Base-by-base conservation (phyloP, 2,113 vertebrate species). In the Merops nubicus region DNA sequence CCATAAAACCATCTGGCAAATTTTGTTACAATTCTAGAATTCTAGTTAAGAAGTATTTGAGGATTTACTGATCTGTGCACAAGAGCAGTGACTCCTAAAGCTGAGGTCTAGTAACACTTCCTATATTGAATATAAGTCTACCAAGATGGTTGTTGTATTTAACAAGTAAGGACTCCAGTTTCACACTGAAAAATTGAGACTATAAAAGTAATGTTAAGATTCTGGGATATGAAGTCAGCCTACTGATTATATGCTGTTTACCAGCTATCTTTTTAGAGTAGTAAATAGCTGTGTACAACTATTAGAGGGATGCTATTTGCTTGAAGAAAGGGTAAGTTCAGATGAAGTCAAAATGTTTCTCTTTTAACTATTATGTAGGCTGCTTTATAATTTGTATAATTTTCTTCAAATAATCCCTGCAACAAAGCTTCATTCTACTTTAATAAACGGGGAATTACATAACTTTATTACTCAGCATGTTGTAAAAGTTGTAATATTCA, bases 61-160 rank as follows among this genome's bases (percentile, higher is more conserved):
- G 25, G 23, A 53, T 76, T 43, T 86, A 40, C 14, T 76, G 16
- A 9, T 14, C 12, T 0, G 0, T 64, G 12, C 23, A 64, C 0
- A 0, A 74, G 8, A 79, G 4, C 11, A 50, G 10, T 0, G 4
- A 3, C 22, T 51, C 19, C 40, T 73, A 10, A 72, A 80, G 4
- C 1, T 51, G 36, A 83, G 11, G 6, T 53, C 14, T 36, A 36
- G 9, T 43, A 12, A 48, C 9, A 20, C 10, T 68, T 88, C 5
- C 11, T 33, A 0, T 43, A 57, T 6, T 33, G 25, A 29, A 69
- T 67, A 23, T 6, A 8, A 33, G 6, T 47, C 48, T 88, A 18
- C 5, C 6, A 43, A n/a, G 19, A 1, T 75, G 25, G 13, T 43
- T 31, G 4, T 26, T 67, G 36, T 70, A 33, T 7, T 38, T 13